Evolutionary conservation across 1,140 invertebrate species (phyloP), one percentile per base, ranked within the genome.

Genomic region (Alviniconcha marisindica): DNA sequence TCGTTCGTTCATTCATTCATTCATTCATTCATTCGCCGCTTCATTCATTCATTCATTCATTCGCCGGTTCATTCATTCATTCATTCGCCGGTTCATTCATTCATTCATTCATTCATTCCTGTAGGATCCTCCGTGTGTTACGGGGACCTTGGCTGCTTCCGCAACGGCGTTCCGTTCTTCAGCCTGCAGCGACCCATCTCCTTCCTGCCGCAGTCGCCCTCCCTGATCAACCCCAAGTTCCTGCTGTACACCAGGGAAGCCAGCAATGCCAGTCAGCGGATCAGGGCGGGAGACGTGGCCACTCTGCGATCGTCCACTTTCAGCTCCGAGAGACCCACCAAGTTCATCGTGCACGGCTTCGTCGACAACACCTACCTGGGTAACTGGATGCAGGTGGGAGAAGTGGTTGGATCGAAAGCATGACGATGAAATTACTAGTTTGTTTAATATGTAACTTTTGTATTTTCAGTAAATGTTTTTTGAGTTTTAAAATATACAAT

Each of bases 321-420:
- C 69, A 66, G 83, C n/a, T 44, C 77, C 2, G 74, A 15, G 10
- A 85, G 74, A 36, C 85, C 86, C 18, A 92, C 88, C 36, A 97
- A 98, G 91, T 95, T 99, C 33, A 96, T 99, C 83, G 97, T 98
- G 0, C 98, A 99, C 89, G 98, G 98, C 5, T 99, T 99, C 89
- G 97, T 97, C 0, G 97, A 97, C 71, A 96, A 96, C 87, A 98
- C 97, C 89, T 95, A 96, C 38, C 81, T 86, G 31, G 85, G 97
- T 86, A 95, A 97, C 21, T 99, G 97, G 98, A 97, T 98, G 82
- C 74, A 63, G 73, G 87, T 89, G 77, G 73, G 89, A 82, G 5
- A 10, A 36, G 42, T 21, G 15, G 33, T 36, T 28, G 31, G 5
- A 33, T 33, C 36, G 63, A 21, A n/a, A n/a, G n/a, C 56, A 60